Evolutionary conservation across 2,888 invertebrate species (phyloP).

Genomic region (Eristalis tenax): DNA sequence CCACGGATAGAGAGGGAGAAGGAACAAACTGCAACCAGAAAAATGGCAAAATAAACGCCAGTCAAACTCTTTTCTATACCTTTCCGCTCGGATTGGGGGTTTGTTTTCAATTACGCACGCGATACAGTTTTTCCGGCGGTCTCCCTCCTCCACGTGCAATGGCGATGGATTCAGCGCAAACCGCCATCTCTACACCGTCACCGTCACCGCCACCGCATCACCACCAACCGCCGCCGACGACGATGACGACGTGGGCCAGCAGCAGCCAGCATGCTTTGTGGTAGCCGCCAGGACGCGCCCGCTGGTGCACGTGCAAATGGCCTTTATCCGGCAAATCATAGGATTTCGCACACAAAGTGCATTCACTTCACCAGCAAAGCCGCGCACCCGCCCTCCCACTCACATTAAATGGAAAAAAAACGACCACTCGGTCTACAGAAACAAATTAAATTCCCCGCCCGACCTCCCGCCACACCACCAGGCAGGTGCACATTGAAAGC

Average conservation of each 20-base stretch:
- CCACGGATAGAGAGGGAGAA: background rate
- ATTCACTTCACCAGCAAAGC: background rate
- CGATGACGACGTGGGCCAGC: background rate
- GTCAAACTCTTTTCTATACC: slow-evolving; percentile 62
- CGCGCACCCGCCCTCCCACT: background rate
- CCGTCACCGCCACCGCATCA: background rate
- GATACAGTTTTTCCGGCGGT: slow-evolving; percentile 40
- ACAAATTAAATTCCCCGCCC: slow-evolving; percentile 58
- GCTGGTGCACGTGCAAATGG: slow-evolving; percentile 64
- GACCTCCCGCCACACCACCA: background rate
- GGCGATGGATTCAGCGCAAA: slow-evolving; percentile 31
- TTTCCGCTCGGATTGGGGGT: slow-evolving; percentile 48
- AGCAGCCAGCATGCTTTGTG: slow-evolving; percentile 56
- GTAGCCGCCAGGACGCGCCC: slow-evolving; percentile 57
- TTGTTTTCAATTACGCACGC: slow-evolving; percentile 72
- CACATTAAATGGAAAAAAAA: slow-evolving; percentile 41
- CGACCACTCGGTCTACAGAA: slow-evolving; percentile 38
- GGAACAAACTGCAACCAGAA: background rate
- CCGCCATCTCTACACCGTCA: slow-evolving; percentile 16
- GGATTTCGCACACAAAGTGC: slow-evolving; percentile 41
- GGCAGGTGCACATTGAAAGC: slow-evolving; percentile 42
- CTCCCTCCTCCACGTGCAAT: background rate
- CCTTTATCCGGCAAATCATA: slow-evolving; percentile 62
- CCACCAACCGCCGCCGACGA: slow-evolving; percentile 47
- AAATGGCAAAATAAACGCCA: slow-evolving; percentile 29